A percentile compares a stretch with the other conserved stretches of the same genome.
phyloP scores from a whole-genome alignment of 2,888 invertebrate species.

The Eupithecia exiguata region DNA sequence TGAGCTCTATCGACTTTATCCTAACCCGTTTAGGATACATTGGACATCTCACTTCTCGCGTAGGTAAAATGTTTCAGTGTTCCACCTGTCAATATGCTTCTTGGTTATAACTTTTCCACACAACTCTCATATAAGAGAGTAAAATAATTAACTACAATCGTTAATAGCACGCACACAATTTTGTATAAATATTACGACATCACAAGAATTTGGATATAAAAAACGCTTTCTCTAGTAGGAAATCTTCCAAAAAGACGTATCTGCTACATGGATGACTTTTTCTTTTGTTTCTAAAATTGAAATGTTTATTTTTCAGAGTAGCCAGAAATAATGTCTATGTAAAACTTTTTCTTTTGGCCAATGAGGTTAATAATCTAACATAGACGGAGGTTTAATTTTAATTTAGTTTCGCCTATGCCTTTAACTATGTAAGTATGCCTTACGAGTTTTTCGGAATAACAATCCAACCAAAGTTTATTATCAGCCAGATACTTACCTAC shows the following conservation, averaged over 20 bases:
- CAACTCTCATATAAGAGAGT: constrained; percentile 77
- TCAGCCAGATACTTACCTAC: no score
- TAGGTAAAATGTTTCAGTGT: constrained; percentile 72
- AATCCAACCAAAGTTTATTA: neutral
- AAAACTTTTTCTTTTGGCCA: constrained; percentile 26
- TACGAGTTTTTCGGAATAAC: neutral
- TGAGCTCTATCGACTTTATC: constrained; percentile 82
- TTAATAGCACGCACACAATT: constrained; percentile 78
- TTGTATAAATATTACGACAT: constrained; percentile 80
- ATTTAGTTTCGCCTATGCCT: neutral
- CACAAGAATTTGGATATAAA: constrained; percentile 84
- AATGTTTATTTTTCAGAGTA: constrained; percentile 51
- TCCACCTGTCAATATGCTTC: constrained; percentile 74
- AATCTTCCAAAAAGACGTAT: constrained; percentile 81
- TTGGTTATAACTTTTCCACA: constrained; percentile 67
- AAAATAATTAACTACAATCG: constrained; percentile 63
- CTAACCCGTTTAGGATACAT: constrained; percentile 84
- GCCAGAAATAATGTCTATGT: constrained; percentile 23
- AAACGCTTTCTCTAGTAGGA: constrained; percentile 79
- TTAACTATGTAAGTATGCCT: no score
- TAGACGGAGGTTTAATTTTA: neutral
- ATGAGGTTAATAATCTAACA: neutral
- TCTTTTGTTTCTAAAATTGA: constrained; percentile 81
- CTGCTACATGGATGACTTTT: constrained; percentile 78
- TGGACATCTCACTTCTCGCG: constrained; percentile 81